Conservation (phyloP, 2,888 invertebrate species). For the Sphinx pinastri region DNA sequence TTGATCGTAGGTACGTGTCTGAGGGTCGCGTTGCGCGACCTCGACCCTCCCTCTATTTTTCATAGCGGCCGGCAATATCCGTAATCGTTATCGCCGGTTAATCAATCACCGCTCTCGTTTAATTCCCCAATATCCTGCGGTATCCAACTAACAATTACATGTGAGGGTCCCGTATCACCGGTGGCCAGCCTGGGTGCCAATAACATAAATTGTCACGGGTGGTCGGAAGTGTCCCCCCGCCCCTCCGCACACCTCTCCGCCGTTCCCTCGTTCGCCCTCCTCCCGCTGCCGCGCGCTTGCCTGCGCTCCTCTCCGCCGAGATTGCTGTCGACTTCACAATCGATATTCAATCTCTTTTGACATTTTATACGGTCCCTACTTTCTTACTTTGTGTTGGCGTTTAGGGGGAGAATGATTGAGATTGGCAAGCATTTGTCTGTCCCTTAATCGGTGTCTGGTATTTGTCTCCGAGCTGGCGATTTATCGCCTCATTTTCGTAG, state of each 20-base stretch:
- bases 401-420: slow-evolving; percentile 69
- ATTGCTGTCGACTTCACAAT: slow-evolving; percentile 80
- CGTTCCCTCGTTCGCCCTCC: slow-evolving; percentile 39
- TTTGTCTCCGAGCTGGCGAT: slow-evolving; percentile 50
- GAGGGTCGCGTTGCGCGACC: not conserved
- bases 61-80: slow-evolving; percentile 62
- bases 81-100: slow-evolving; percentile 75
- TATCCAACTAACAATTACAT: slow-evolving; percentile 80
- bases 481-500: slow-evolving; percentile 32
- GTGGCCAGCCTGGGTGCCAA: slow-evolving; percentile 72
- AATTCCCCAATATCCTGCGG: slow-evolving; percentile 81
- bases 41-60: slow-evolving; percentile 59
- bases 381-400: slow-evolving; percentile 78
- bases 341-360: slow-evolving; percentile 84
- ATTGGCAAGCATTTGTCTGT: slow-evolving; percentile 62
- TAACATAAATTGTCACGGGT: slow-evolving; percentile 82
- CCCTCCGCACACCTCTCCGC: slow-evolving; percentile 36
- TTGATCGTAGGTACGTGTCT: not conserved
- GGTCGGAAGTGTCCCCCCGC: slow-evolving; percentile 65
- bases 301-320: slow-evolving; percentile 40
- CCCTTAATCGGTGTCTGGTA: slow-evolving; percentile 58
- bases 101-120: slow-evolving; percentile 79
- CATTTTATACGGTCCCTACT: slow-evolving; percentile 76
- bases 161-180: slow-evolving; percentile 76
- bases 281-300: slow-evolving; percentile 38